Conservation (phyloP, 2,113 vertebrate species). For the Chiloscyllium plagiosum region DNA sequence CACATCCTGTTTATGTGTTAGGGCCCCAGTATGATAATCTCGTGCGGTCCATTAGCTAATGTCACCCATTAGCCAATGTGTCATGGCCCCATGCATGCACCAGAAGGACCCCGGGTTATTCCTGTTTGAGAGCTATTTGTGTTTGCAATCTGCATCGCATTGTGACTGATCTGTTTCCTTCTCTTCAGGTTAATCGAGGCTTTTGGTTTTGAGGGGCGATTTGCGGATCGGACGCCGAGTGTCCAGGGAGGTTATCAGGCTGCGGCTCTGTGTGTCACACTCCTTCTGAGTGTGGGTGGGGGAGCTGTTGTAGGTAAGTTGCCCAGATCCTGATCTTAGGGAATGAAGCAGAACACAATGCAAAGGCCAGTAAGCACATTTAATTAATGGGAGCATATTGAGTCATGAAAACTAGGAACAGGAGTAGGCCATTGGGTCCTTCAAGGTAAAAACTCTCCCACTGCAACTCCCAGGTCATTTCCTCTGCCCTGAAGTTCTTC, state of each 20-base stretch:
- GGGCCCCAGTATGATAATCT: no score
- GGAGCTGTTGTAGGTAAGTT: conserved; percentile 77
- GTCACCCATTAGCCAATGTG: no score
- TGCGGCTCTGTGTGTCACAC: conserved; percentile 69
- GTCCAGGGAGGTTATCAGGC: conserved; percentile 80
- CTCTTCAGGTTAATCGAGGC: conserved; percentile 57
- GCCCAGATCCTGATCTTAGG: no score
- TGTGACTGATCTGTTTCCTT: conserved; percentile 11
- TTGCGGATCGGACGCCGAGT: conserved; percentile 41
- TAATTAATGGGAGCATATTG: neutral
- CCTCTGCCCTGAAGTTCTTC: no score
- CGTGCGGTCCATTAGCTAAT: no score
- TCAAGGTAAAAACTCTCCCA: no score
- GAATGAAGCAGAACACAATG: neutral
- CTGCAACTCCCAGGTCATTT: no score
- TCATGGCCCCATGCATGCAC: no score
- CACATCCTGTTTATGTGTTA: no score
- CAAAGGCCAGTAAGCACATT: neutral
- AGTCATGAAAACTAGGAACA: neutral
- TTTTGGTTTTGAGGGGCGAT: conserved; percentile 56
- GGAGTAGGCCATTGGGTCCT: no score
- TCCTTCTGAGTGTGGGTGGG: conserved; percentile 77
- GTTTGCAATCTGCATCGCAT: neutral
- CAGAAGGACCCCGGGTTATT: no score
- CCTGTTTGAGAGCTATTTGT: neutral